These are phyloP conservation scores for Saturnia japonica DNA, from an alignment of 2,888 invertebrate species.

Conservation along the genomic window DNA sequence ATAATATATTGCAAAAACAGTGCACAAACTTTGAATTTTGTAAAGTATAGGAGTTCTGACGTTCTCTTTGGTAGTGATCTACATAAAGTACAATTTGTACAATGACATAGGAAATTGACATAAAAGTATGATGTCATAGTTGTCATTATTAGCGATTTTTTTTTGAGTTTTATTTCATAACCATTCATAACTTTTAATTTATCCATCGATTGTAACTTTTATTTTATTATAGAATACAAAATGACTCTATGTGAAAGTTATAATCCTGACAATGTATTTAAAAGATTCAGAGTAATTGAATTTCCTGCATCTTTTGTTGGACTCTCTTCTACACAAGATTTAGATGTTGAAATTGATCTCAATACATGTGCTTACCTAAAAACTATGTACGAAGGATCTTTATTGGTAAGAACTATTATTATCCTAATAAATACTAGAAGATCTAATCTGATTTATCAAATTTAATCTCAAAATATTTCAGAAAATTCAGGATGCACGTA, in stretches of 20 bases:
- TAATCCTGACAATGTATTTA: slow-evolving; percentile 63
- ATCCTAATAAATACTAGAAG: background rate
- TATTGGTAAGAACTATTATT: slow-evolving; percentile 53
- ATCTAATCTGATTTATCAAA: background rate
- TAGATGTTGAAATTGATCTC: slow-evolving; percentile 62
- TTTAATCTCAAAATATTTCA: slow-evolving; percentile 36
- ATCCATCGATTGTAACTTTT: background rate
- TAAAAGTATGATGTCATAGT: background rate
- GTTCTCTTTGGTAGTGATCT: background rate
- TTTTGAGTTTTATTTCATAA: slow-evolving; percentile 11
- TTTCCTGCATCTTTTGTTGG: slow-evolving; percentile 69
- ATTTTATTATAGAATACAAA: background rate
- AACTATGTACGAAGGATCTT: slow-evolving; percentile 57
- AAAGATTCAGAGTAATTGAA: slow-evolving; percentile 64
- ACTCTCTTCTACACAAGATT: slow-evolving; percentile 50
- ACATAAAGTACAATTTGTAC: no score
- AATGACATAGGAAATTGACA: background rate
- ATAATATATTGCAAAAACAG: background rate
- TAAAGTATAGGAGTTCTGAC: background rate
- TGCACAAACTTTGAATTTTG: background rate
- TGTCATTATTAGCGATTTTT: background rate
- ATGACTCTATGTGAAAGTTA: slow-evolving; percentile 44
- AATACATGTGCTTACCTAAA: slow-evolving; percentile 61
- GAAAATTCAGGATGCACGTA: slow-evolving; percentile 69
- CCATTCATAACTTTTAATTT: slow-evolving; percentile 14